Conservation (phyloP, 2,113 vertebrate species). For the Corythoichthys intestinalis region DNA sequence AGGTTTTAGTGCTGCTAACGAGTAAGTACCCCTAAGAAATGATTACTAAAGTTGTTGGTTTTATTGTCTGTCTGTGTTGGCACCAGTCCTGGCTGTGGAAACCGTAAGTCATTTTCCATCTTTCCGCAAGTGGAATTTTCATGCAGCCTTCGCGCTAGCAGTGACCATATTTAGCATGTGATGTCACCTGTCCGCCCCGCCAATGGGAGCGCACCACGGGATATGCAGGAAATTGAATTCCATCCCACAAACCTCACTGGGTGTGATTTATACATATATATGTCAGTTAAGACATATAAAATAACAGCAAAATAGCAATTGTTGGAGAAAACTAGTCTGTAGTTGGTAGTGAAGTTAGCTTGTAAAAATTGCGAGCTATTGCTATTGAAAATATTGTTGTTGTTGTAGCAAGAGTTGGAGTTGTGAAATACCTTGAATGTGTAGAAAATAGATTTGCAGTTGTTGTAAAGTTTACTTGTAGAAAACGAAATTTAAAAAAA, state of each 20-base stretch:
- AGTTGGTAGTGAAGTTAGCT: no score
- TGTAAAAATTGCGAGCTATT: no score
- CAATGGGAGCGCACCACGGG: conserved; percentile 10
- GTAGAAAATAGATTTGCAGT: no score
- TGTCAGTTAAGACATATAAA: no score
- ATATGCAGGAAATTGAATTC: conserved; percentile 5
- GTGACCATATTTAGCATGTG: conserved; percentile 66
- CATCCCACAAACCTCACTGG: background rate
- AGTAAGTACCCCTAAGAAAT: conserved; percentile 40
- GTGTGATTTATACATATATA: background rate
- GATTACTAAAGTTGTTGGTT: conserved; percentile 41
- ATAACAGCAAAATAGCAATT: no score
- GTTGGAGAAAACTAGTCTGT: no score
- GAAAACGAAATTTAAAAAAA: no score
- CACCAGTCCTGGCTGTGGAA: conserved; percentile 64
- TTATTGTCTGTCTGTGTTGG: conserved; percentile 29
- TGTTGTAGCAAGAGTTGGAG: no score
- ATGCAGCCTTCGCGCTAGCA: conserved; percentile 58
- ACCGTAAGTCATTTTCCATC: conserved; percentile 73
- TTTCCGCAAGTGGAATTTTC: conserved; percentile 73
- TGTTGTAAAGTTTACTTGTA: no score
- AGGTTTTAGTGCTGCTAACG: conserved; percentile 39
- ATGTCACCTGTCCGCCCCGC: conserved; percentile 65
- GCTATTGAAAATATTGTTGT: no score
- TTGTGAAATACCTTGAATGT: no score